Evolutionary conservation across 2,113 vertebrate species (phyloP).

Genomic region (Nothocercus julius): DNA sequence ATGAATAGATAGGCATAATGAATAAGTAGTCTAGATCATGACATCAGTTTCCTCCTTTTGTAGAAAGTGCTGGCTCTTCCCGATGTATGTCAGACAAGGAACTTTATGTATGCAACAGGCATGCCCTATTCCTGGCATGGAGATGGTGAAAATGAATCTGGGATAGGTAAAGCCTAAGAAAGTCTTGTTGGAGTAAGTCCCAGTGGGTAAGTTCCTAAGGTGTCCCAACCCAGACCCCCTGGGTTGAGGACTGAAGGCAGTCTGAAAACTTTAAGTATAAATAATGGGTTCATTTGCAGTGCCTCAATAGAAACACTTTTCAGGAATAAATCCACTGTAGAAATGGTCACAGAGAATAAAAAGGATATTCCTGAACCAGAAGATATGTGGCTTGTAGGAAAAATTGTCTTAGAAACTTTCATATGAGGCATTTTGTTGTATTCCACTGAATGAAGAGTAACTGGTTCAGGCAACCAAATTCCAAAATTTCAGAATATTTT

Average conservation of each 20-base stretch:
- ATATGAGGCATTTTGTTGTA: not conserved
- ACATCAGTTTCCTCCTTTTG: conserved; percentile 28
- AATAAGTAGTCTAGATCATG: not conserved
- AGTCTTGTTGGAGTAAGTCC: not conserved
- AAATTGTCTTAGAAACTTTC: not conserved
- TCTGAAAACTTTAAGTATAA: not conserved
- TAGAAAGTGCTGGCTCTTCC: not conserved
- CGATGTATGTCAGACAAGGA: not conserved
- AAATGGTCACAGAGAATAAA: not conserved
- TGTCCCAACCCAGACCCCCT: not conserved
- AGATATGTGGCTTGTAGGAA: not conserved
- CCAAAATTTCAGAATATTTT: not conserved
- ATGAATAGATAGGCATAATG: not conserved
- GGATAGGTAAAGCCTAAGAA: not conserved
- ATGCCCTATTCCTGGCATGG: not conserved
- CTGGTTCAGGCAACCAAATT: not conserved
- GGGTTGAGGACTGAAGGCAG: not conserved
- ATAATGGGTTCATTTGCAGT: not conserved
- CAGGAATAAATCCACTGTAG: not conserved
- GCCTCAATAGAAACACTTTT: not conserved
- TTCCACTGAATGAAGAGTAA: not conserved
- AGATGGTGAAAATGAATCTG: not conserved
- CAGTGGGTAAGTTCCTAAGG: not conserved
- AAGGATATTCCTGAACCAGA: not conserved
- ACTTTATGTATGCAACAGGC: not conserved